Evolutionary conservation across 2,797 vertebrate genomes (phyloP), one percentile per base, ranked within the genome.

Genomic region (Adrianichthys oophorus): DNA sequence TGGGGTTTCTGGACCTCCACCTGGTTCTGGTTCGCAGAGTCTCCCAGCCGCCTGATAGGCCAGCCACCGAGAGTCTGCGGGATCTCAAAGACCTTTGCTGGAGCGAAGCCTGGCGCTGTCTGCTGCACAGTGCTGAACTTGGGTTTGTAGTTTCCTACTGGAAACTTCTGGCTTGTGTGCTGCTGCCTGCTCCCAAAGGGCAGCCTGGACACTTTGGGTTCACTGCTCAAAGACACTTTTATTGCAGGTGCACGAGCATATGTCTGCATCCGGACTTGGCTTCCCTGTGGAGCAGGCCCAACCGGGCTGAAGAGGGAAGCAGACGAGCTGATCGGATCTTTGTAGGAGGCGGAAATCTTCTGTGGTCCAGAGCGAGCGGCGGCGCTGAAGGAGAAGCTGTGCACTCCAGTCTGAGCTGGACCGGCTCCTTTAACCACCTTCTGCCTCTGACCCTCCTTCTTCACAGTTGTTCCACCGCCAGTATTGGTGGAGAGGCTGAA

Each of bases 41-140:
- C 3, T 0, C 1, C 68, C 12, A 71, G 69, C 13, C 86, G 59
- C 15, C 63, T 73, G 62, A 89, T 85, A 0, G 54, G 0, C 0
- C 0, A 46, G 6, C 85, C 86, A 0, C 86, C 85, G 0, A 65
- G 81, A 1, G 0, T 10, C 0, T 42, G 0, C 0, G 85, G 89
- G 70, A 89, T 80, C 1, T 0, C 4, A 15, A 55, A 0, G n/a
- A 13, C 15, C 1, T 0, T 48, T 0, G 52, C 68, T 0, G 71
- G 76, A 29, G 60, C 52, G 0, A 52, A 71, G 0, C 0, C 17
- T 5, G 2, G 16, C 15, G 4, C 18, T 0, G 60, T 37, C 6
- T 7, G 1, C n/a, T 21, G 56, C 0, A 3, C 29, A 1, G 21
- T 1, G 37, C 56, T 10, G 7, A 1, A 29, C 2, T 21, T 42